A percentile compares a stretch with the other conserved stretches of the same genome.
These are phyloP conservation scores for Hippoglossus hippoglossus DNA, from an alignment of 2,797 vertebrate genomes.

Conservation along the genomic window DNA sequence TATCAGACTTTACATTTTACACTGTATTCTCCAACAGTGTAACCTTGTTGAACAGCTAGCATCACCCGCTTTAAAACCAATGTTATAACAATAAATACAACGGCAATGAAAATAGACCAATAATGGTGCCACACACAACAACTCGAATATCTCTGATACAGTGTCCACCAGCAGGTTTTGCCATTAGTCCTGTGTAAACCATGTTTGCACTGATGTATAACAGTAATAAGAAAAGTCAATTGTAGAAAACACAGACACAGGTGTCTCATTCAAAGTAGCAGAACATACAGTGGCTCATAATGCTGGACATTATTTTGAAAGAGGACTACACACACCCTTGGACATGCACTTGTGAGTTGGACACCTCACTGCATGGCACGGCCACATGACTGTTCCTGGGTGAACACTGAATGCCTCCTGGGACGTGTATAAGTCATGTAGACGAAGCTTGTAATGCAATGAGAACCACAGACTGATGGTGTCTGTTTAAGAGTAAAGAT, in stretches of 20 bases:
- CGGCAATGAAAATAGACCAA: too few relatives aligned
- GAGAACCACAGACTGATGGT: slow-evolving; percentile 11
- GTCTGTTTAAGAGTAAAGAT: slow-evolving; percentile 27
- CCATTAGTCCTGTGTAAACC: slow-evolving; percentile 13
- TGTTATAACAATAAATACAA: too few relatives aligned
- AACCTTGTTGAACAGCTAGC: too few relatives aligned
- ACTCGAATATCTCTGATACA: neutral
- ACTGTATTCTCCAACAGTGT: too few relatives aligned
- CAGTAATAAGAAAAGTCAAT: slow-evolving; percentile 21
- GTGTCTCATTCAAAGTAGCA: slow-evolving; percentile 2
- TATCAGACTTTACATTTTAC: too few relatives aligned
- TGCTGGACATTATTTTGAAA: neutral
- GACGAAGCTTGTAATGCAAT: neutral
- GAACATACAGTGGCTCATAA: slow-evolving; percentile 3
- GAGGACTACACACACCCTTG: neutral
- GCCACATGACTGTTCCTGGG: neutral
- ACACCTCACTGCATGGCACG: neutral
- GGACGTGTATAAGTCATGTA: neutral
- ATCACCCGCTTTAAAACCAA: too few relatives aligned
- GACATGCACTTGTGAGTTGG: neutral
- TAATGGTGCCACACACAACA: neutral
- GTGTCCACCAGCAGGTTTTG: neutral
- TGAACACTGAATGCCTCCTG: neutral
- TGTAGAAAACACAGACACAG: neutral
- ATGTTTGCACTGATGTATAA: slow-evolving; percentile 30